These are phyloP conservation scores for Procambarus clarkii DNA, from an alignment of 1,140 invertebrate genomes.

Conservation along the genomic window DNA sequence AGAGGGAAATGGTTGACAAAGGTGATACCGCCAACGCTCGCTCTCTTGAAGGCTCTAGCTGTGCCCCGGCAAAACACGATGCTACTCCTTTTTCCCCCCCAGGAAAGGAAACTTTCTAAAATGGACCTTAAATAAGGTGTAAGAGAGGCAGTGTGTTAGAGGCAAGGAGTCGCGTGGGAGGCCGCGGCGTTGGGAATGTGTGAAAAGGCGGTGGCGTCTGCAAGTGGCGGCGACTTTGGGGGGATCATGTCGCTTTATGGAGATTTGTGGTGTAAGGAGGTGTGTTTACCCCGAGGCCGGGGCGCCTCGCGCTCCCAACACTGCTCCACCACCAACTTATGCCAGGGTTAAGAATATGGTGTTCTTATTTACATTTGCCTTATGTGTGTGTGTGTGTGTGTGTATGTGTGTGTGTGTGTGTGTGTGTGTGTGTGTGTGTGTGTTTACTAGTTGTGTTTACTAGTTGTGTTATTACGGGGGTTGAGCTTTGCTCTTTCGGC, in stretches of 20 bases:
- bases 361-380: too few species aligned
- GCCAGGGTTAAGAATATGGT: too few species aligned
- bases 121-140: background rate
- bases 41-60: background rate
- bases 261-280: background rate
- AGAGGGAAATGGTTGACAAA: conserved; percentile 32
- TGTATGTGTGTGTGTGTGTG: too few species aligned
- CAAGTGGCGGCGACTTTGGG: background rate
- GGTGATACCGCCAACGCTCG: background rate
- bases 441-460: too few species aligned
- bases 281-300: background rate
- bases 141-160: background rate
- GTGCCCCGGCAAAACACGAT: background rate
- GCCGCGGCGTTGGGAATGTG: background rate
- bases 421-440: too few species aligned
- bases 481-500: too few species aligned
- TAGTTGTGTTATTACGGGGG: too few species aligned
- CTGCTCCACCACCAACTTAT: background rate
- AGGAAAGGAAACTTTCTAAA: background rate
- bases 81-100: background rate
- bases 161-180: background rate
- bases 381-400: too few species aligned
- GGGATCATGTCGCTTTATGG: background rate
- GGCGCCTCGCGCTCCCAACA: too few species aligned
- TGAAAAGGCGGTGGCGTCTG: background rate